phyloP scores from a whole-genome alignment of 1,140 invertebrate genomes.

The Orius laevigatus region DNA sequence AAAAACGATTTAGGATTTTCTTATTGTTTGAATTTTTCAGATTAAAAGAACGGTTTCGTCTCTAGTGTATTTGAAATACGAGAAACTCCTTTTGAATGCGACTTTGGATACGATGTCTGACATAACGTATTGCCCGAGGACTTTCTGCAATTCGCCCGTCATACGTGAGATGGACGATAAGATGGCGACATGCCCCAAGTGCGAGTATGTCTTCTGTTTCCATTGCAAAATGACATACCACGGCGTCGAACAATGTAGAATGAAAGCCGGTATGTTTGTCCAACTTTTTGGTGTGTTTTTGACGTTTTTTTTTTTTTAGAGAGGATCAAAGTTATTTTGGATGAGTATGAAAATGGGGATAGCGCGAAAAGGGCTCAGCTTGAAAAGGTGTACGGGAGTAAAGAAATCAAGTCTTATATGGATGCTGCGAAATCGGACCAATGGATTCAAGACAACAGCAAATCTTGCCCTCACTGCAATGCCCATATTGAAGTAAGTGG shows the following conservation, averaged over 20 bases:
- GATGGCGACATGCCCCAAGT: constrained; percentile 40
- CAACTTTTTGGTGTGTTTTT: not conserved
- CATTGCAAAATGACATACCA: constrained; percentile 47
- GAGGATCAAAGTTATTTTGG: constrained; percentile 27
- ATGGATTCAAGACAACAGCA: constrained; percentile 41
- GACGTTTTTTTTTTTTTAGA: constrained; percentile 11
- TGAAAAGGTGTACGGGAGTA: constrained; percentile 35
- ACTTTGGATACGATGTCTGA: constrained; percentile 45
- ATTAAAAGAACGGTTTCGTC: constrained; percentile 36
- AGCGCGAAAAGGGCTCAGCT: constrained; percentile 25
- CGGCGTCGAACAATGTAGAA: constrained; percentile 44
- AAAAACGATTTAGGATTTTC: no score
- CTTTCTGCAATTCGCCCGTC: constrained; percentile 41
- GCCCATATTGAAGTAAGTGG: constrained; percentile 43
- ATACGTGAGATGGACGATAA: constrained; percentile 34
- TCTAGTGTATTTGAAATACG: constrained; percentile 43
- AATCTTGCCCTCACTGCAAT: constrained; percentile 44
- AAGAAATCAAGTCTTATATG: constrained; percentile 29
- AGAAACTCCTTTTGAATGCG: constrained; percentile 36
- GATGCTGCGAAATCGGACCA: constrained; percentile 31
- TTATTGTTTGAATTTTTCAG: no score
- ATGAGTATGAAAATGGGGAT: constrained; percentile 30
- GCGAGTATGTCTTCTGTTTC: constrained; percentile 45
- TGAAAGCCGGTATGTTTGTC: constrained; percentile 31
- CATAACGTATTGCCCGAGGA: constrained; percentile 43